Evolutionary conservation across 2,888 invertebrate species (phyloP).

Genomic region (Chalcosyrphus nemorum): DNA sequence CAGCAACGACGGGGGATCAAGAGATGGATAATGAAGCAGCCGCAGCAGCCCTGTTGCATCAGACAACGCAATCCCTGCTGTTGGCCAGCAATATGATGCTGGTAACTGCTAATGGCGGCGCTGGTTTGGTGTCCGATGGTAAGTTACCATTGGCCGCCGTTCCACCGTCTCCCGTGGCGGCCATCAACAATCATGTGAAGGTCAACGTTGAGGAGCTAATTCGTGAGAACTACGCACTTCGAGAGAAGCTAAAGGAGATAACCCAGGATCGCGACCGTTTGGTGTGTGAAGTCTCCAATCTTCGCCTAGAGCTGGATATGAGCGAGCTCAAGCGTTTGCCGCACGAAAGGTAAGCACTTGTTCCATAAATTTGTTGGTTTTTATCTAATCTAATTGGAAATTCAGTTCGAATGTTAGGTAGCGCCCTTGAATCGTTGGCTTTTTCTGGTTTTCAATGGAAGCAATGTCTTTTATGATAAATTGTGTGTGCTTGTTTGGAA

Average conservation of each 20-base stretch:
- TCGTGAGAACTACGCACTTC: constrained; percentile 79
- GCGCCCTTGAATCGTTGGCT: constrained; percentile 46
- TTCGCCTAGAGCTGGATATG: constrained; percentile 82
- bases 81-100: constrained; percentile 80
- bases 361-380: too few species aligned
- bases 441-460: neutral
- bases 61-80: constrained; percentile 79
- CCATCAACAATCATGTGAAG: constrained; percentile 72
- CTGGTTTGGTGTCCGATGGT: constrained; percentile 38
- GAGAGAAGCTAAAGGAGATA: constrained; percentile 79
- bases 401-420: constrained; percentile 16
- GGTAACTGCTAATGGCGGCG: constrained; percentile 67
- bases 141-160: constrained; percentile 30
- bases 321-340: constrained; percentile 81
- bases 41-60: constrained; percentile 75
- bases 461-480: neutral
- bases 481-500: neutral
- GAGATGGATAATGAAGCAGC: constrained; percentile 52
- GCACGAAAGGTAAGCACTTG: constrained; percentile 79
- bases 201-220: constrained; percentile 79
- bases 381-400: constrained; percentile 44
- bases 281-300: constrained; percentile 80
- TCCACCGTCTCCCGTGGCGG: constrained; percentile 54
- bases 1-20: neutral
- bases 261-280: constrained; percentile 80